Percentiles rank a stretch among this genome's conserved stretches.
Conservation (phyloP, 2,888 invertebrate genomes). For the Trichopoda pennipes region DNA sequence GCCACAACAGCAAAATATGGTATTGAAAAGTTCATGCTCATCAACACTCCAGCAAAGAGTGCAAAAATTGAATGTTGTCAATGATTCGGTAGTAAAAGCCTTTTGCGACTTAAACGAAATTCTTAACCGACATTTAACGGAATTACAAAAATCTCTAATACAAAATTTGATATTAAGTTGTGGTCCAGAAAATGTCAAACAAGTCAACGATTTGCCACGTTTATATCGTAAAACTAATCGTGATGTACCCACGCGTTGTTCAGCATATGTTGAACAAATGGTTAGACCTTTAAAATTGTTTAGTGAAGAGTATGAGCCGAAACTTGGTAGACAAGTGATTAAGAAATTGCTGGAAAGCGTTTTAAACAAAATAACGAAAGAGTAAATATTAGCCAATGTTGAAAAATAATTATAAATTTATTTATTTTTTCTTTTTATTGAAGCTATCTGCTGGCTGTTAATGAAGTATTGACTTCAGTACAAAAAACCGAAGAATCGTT, state of each 20-base stretch:
- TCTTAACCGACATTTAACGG: slow-evolving; percentile 70
- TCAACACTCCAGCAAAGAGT: slow-evolving; percentile 68
- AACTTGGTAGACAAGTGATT: slow-evolving; percentile 75
- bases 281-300: slow-evolving; percentile 82
- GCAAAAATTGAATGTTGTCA: slow-evolving; percentile 59
- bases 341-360: slow-evolving; percentile 74
- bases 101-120: slow-evolving; percentile 72
- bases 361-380: slow-evolving; percentile 82
- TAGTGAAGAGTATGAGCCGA: slow-evolving; percentile 80
- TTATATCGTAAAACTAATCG: slow-evolving; percentile 95
- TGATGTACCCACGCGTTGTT: slow-evolving; percentile 90
- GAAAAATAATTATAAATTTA: background rate
- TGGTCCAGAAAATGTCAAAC: slow-evolving; percentile 86
- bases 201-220: slow-evolving; percentile 96
- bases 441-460: slow-evolving; percentile 88
- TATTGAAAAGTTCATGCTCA: slow-evolving; percentile 83
- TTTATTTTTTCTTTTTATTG: slow-evolving; percentile 63
- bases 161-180: slow-evolving; percentile 89
- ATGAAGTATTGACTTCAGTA: slow-evolving; percentile 94
- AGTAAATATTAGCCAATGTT: slow-evolving; percentile 81
- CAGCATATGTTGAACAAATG: slow-evolving; percentile 88
- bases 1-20: slow-evolving; percentile 84
- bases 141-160: slow-evolving; percentile 86
- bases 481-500: slow-evolving; percentile 97
- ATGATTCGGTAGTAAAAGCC: slow-evolving; percentile 74